Evolutionary conservation across 2,113 vertebrate species (phyloP).

Genomic region (Pao palembangensis): DNA sequence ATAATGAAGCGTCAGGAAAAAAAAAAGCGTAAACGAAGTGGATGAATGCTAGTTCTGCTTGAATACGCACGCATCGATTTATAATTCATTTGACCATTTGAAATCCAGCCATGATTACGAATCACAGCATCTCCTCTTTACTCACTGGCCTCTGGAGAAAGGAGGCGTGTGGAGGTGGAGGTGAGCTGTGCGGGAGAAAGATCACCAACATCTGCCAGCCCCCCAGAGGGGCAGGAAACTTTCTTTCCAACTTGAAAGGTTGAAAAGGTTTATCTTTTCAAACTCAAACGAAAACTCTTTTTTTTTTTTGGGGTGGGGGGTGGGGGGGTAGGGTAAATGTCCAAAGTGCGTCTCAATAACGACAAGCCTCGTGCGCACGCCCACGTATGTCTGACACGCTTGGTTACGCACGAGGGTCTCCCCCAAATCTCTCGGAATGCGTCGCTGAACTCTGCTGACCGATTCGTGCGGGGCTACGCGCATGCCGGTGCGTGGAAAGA

Average conservation of each 20-base stretch:
- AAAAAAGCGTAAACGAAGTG: background rate
- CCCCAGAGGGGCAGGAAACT: background rate
- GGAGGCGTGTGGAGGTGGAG: constrained; percentile 7
- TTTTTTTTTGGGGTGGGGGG: background rate
- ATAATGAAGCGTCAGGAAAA: background rate
- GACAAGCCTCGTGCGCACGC: constrained; percentile 22
- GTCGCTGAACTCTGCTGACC: constrained; percentile 33
- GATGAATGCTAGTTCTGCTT: too few species aligned
- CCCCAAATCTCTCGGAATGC: constrained; percentile 43
- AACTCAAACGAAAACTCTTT: too few species aligned
- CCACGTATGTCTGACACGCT: constrained; percentile 57
- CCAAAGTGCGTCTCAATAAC: constrained; percentile 18
- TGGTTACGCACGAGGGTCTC: constrained; percentile 62
- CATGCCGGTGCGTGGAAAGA: background rate
- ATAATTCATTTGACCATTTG: background rate
- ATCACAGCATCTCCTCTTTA: background rate
- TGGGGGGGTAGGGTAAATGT: background rate
- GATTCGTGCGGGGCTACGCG: background rate
- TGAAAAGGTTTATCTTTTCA: background rate
- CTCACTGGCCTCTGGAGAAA: background rate
- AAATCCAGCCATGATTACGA: constrained; percentile 3
- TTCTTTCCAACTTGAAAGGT: constrained; percentile 28
- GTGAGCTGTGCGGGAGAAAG: background rate
- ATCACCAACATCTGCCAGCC: constrained; percentile 17
- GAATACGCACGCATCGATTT: too few species aligned